Conservation (phyloP, 2,888 invertebrate species). For the Pollenia labialis region DNA sequence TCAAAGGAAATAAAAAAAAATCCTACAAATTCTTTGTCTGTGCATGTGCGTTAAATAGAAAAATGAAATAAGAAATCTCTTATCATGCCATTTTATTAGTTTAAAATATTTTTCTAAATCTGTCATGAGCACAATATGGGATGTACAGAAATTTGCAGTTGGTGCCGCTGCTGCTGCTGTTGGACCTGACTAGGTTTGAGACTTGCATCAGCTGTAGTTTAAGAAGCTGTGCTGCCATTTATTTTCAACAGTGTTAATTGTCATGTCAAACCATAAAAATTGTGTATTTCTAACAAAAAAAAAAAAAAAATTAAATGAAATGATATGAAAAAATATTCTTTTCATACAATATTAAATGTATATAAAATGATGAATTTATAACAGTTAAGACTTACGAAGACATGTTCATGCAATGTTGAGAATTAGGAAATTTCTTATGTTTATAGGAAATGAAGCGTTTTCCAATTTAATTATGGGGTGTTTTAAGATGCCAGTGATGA, state of each 20-base stretch:
- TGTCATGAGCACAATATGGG: conserved; percentile 35
- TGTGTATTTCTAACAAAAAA: conserved; percentile 2
- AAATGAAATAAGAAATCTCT: conserved; percentile 12
- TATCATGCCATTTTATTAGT: conserved; percentile 59
- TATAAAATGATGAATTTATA: conserved; percentile 53
- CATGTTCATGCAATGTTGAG: conserved; percentile 2
- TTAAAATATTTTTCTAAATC: conserved; percentile 47
- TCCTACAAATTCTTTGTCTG: background rate
- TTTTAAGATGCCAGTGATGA: background rate
- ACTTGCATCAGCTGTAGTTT: conserved; percentile 43
- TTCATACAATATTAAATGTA: conserved; percentile 14
- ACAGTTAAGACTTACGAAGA: conserved; percentile 17
- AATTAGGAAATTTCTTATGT: background rate
- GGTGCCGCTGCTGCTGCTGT: no score
- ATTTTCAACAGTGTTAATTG: conserved; percentile 55
- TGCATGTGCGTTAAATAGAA: background rate
- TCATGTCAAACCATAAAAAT: conserved; percentile 60
- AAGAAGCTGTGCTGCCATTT: conserved; percentile 3
- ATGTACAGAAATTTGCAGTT: background rate
- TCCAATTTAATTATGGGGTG: conserved; percentile 24
- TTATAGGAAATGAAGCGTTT: conserved; percentile 1
- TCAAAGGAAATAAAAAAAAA: background rate
- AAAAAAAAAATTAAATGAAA: conserved; percentile 6
- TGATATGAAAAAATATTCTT: background rate
- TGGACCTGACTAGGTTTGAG: background rate